A percentile compares a stretch with the other conserved stretches of the same genome.
Evolutionary conservation across 2,797 vertebrate genomes (phyloP).

Genomic region (Siniperca obscura): DNA sequence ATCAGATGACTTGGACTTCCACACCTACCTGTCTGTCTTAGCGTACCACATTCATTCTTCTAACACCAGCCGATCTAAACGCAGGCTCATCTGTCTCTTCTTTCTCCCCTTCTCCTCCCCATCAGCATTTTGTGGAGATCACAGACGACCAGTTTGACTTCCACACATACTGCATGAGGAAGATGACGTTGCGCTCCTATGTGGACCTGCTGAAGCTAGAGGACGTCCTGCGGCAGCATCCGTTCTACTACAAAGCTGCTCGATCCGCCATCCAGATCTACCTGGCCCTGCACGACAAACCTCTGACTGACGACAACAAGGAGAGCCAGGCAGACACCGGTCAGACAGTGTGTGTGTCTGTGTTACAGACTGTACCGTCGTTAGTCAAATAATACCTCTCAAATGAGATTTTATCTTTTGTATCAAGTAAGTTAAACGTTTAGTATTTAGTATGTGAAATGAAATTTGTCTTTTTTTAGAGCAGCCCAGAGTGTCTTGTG

Average conservation of each 20-base stretch:
- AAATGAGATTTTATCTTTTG: background rate
- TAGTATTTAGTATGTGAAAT: no score
- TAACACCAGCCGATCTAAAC: background rate
- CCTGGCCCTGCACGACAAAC: slow-evolving; percentile 92
- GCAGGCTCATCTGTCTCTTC: background rate
- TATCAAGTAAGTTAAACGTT: no score
- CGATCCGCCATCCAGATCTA: slow-evolving; percentile 94
- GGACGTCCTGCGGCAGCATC: slow-evolving; percentile 93
- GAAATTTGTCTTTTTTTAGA: no score
- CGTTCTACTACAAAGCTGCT: slow-evolving; percentile 95
- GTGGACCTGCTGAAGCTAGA: slow-evolving; percentile 95
- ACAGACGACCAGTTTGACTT: slow-evolving; percentile 98
- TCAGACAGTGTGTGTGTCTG: slow-evolving; percentile 50
- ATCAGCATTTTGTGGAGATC: slow-evolving; percentile 96
- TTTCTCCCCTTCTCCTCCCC: no score
- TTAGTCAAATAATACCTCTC: background rate
- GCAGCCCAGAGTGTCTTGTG: no score
- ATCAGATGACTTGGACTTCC: background rate
- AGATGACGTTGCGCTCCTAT: slow-evolving; percentile 95
- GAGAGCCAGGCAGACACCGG: slow-evolving; percentile 92
- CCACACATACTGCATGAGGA: slow-evolving; percentile 97
- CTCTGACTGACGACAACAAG: slow-evolving; percentile 92
- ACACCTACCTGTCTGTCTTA: no score
- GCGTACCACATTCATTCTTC: background rate
- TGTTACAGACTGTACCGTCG: background rate